Percentiles rank a stretch among this genome's conserved stretches.
These are phyloP conservation scores for Melanotaenia boesemani DNA, from an alignment of 2,797 vertebrate species.

Conservation along the genomic window DNA sequence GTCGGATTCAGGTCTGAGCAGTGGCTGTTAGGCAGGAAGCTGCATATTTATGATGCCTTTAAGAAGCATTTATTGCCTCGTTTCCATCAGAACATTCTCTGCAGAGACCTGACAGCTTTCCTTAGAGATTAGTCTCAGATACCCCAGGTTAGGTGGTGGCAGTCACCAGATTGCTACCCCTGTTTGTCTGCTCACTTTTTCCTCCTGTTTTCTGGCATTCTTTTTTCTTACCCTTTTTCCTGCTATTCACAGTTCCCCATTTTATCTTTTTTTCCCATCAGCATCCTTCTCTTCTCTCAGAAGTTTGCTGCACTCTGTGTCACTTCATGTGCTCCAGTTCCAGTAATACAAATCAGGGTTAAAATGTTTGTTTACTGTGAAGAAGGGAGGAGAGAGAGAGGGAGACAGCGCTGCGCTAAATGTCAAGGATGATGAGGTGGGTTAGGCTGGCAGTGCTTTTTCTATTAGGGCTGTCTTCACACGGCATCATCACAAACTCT, in stretches of 20 bases:
- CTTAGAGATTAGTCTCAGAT: slow-evolving; percentile 80
- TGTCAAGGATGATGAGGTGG: slow-evolving; percentile 84
- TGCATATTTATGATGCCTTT: slow-evolving; percentile 84
- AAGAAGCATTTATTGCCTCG: slow-evolving; percentile 81
- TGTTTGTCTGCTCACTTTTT: slow-evolving; percentile 31
- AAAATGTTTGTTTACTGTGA: slow-evolving; percentile 74
- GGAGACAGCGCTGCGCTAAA: slow-evolving; percentile 64
- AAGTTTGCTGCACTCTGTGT: slow-evolving; percentile 52
- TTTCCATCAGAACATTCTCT: slow-evolving; percentile 79
- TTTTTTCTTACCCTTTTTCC: slow-evolving; percentile 1
- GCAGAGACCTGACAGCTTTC: slow-evolving; percentile 81
- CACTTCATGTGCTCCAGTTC: slow-evolving; percentile 55
- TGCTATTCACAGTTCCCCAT: background rate
- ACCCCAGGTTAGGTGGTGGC: slow-evolving; percentile 72
- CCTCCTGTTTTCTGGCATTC: slow-evolving; percentile 18
- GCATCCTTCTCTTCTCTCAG: slow-evolving; percentile 16
- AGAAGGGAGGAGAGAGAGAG: slow-evolving; percentile 27
- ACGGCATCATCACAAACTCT: slow-evolving; percentile 68
- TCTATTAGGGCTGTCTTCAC: slow-evolving; percentile 68
- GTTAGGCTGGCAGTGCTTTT: slow-evolving; percentile 66
- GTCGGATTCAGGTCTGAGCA: slow-evolving; percentile 73
- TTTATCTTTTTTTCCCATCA: slow-evolving; percentile 2
- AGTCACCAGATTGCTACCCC: slow-evolving; percentile 54
- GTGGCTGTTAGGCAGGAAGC: slow-evolving; percentile 74
- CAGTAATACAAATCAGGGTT: slow-evolving; percentile 76